Evolutionary conservation across 1,140 invertebrate genomes (phyloP), one percentile per base, ranked within the genome.

Genomic region (Globodera rostochiensis): DNA sequence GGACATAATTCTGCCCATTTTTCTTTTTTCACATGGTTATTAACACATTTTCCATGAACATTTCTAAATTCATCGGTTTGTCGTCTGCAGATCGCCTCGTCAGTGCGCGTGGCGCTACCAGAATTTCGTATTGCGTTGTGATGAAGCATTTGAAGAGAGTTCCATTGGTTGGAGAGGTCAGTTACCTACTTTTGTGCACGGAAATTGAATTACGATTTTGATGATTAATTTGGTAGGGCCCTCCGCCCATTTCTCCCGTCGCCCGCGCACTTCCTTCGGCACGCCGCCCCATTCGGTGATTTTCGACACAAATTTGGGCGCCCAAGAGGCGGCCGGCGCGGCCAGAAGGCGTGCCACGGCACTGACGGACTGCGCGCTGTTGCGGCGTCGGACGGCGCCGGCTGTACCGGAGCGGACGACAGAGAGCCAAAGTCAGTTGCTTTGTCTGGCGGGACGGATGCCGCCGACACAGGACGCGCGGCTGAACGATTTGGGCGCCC

Each of bases 71-170:
- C 8, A 21, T 82, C 13, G 46, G 80, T 19, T 7, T 47, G 57
- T 46, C 67, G 79, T 25, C 77, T 74, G 46, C 45, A 83, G 82
- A 36, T 83, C 82, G 7, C 82, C 82, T 19, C 71, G 82, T 45
- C 82, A 83, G 60, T 83, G 82, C 60, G 77, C 57, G 25, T 66
- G 69, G 21, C 82, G 82, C 4, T 83, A 83, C 53, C 70, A 53
- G 6, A 82, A 78, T 47, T 49, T 47, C 9, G 45, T 81, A 21
- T 57, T 81, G 46, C 80, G 73, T 60, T 79, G 60, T n/a, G 80
- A 81, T 15, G 80, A 81, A 50, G 45, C 74, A 11, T 36, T 76
- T 76, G 64, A 76, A 11, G 64, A 49, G 45, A 60, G 50, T 49
- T 8, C 53, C 8, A 4, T 49, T 64, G 53, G 53, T 4, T 7